Conservation (phyloP, 2,888 invertebrate species). For the Phortica magna region DNA sequence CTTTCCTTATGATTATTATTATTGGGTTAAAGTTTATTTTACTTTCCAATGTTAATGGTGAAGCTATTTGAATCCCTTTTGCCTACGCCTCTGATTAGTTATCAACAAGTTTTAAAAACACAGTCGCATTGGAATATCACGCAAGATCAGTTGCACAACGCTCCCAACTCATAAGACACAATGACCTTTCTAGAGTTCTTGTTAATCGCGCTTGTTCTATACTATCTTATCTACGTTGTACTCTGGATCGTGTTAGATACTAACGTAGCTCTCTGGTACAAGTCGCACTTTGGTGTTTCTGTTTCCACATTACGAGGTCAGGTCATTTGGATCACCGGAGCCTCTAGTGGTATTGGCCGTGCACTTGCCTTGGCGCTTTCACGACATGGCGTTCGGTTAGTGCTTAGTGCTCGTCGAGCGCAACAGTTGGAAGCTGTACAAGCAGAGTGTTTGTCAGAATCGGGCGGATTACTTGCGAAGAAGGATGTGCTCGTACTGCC, state of each 20-base stretch:
- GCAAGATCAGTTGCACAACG: background rate
- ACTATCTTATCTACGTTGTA: slow-evolving; percentile 79
- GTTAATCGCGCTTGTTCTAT: slow-evolving; percentile 74
- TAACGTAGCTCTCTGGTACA: slow-evolving; percentile 81
- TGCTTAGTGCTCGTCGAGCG: slow-evolving; percentile 83
- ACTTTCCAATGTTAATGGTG: too few species aligned
- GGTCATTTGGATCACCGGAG: slow-evolving; percentile 91
- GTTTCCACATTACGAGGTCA: slow-evolving; percentile 81
- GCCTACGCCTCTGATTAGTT: too few species aligned
- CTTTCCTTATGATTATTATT: too few species aligned
- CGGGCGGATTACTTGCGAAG: slow-evolving; percentile 78
- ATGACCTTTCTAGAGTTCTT: slow-evolving; percentile 75
- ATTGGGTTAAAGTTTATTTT: too few species aligned
- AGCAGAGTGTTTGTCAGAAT: slow-evolving; percentile 79
- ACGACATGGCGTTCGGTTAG: slow-evolving; percentile 82
- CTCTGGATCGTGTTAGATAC: slow-evolving; percentile 81
- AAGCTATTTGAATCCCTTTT: too few species aligned
- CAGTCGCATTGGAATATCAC: background rate
- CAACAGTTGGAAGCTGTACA: slow-evolving; percentile 84
- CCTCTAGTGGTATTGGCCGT: slow-evolving; percentile 91
- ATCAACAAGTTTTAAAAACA: too few species aligned
- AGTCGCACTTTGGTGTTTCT: slow-evolving; percentile 82
- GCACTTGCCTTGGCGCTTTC: slow-evolving; percentile 84
- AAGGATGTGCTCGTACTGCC: slow-evolving; percentile 84
- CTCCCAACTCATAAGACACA: background rate